A percentile compares a stretch with the other conserved stretches of the same genome.
These are phyloP conservation scores for Machimus rusticus DNA, from an alignment of 2,888 invertebrate genomes.

Conservation along the genomic window DNA sequence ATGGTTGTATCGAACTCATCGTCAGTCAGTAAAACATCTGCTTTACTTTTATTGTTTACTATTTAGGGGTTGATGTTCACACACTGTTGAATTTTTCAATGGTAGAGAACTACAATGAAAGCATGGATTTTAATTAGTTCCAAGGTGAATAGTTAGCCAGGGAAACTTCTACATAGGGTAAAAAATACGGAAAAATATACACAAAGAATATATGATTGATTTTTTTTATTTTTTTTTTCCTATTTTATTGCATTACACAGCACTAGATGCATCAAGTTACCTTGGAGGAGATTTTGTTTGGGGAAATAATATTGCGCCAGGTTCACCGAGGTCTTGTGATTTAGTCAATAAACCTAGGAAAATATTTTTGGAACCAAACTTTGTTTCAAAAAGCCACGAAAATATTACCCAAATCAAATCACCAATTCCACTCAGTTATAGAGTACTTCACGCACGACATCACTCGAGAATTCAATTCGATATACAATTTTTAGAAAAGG, in stretches of 20 bases:
- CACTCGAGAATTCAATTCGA: constrained; percentile 43
- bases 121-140: too few relatives aligned
- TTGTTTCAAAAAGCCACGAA: not conserved
- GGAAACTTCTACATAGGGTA: too few relatives aligned
- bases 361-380: constrained; percentile 15
- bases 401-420: constrained; percentile 41
- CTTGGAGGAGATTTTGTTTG: constrained; percentile 44
- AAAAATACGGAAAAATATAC: too few relatives aligned
- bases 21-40: too few relatives aligned
- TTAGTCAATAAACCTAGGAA: constrained; percentile 25
- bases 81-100: too few relatives aligned
- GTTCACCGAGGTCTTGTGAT: constrained; percentile 42
- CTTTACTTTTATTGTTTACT: too few relatives aligned
- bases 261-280: constrained; percentile 44
- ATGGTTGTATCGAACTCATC: too few relatives aligned
- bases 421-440: constrained; percentile 39
- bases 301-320: constrained; percentile 45
- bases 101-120: too few relatives aligned
- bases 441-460: constrained; percentile 41
- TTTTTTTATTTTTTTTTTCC: too few relatives aligned
- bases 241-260: not conserved
- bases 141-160: too few relatives aligned
- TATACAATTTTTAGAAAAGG: constrained; percentile 40
- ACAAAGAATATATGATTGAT: too few relatives aligned
- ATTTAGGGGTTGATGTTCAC: too few relatives aligned